Percentiles rank a stretch among this genome's conserved stretches.
phyloP scores from a whole-genome alignment of 1,140 invertebrate genomes.

The Paraescarpia echinospica region DNA sequence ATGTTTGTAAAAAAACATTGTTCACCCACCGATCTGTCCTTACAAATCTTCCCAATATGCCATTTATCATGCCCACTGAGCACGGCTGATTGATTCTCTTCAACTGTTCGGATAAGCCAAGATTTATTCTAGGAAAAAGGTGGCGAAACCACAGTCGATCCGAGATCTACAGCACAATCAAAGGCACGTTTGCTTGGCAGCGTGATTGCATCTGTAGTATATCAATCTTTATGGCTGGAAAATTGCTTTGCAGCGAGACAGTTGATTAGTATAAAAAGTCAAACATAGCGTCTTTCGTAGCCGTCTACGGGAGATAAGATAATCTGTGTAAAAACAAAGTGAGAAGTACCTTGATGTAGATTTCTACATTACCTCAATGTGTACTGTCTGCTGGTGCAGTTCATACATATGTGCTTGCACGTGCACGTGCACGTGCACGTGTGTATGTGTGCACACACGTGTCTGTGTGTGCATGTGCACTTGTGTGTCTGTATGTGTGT shows the following conservation, averaged over 20 bases:
- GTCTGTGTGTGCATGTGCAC: no score
- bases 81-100: background rate
- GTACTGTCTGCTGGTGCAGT: background rate
- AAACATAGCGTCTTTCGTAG: background rate
- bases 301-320: background rate
- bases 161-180: background rate
- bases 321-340: background rate
- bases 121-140: background rate
- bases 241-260: background rate
- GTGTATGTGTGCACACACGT: no score
- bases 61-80: background rate
- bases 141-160: background rate
- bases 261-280: background rate
- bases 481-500: no score
- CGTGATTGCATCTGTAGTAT: background rate
- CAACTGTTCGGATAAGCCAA: background rate
- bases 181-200: background rate
- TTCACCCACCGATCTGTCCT: background rate
- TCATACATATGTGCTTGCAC: background rate
- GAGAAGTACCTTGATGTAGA: background rate
- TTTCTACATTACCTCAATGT: background rate
- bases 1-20: background rate
- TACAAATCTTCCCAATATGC: background rate
- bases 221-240: background rate
- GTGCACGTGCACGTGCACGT: background rate